Base-by-base conservation (phyloP, 2,888 invertebrate species). In the Merodon equestris region DNA sequence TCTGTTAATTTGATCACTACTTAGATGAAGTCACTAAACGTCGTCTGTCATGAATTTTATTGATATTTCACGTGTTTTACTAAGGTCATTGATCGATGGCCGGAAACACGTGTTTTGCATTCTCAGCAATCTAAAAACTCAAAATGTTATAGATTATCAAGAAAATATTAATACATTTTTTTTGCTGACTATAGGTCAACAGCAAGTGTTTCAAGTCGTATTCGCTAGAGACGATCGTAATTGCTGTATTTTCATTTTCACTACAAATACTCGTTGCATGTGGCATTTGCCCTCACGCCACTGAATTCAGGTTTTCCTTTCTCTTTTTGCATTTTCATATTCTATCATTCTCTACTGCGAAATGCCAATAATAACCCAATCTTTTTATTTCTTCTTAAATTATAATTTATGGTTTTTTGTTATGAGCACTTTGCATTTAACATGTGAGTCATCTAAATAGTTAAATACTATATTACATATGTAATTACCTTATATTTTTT, bases 141-240 rank as follows among this genome's bases (percentile, higher is more conserved):
- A 27, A 7, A 27, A 27, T 4, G 27, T n/a, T n/a, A n/a, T n/a
- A n/a, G n/a, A n/a, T n/a, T n/a, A n/a, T n/a, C n/a, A n/a, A n/a
- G n/a, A n/a, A n/a, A n/a, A n/a, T n/a, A n/a, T n/a, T n/a, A n/a
- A n/a, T n/a, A n/a, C n/a, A n/a, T n/a, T n/a, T n/a, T n/a, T n/a
- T n/a, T n/a, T n/a, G n/a, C n/a, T n/a, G n/a, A n/a, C n/a, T n/a
- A 79, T 73, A 73, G 63, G 63, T 72, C 79, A 74, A 74, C 51
- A 61, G 56, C 51, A 38, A 63, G 38, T 38, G n/a, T 40, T 15
- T 60, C 51, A 47, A 63, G 48, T 58, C 38, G 44, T 61, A 57
- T 63, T 50, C 56, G 47, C 53, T 44, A 53, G 53, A 70, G 56
- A 47, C 56, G 57, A 34, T 63, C 27, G 36, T 14, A 54, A 42